These are phyloP conservation scores for Magallana nippona DNA, from an alignment of 2,888 invertebrate species.

Conservation along the genomic window DNA sequence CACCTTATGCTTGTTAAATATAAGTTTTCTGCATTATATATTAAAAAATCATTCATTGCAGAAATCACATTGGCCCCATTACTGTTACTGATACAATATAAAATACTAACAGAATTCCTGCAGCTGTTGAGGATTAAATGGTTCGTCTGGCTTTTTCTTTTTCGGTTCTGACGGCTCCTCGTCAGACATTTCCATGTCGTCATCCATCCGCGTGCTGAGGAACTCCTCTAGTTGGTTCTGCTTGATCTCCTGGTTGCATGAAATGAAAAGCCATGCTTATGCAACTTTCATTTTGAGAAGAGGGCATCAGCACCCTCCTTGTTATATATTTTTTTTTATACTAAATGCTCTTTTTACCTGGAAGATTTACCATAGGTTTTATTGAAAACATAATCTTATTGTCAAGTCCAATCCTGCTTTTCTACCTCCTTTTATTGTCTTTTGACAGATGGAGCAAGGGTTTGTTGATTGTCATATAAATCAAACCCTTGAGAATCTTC, in stretches of 20 bases:
- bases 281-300: neutral
- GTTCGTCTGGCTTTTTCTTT: constrained; percentile 53
- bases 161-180: constrained; percentile 62
- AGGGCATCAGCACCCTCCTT: neutral
- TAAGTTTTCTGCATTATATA: no score
- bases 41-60: no score
- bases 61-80: no score
- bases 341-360: no score
- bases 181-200: constrained; percentile 89
- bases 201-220: constrained; percentile 86
- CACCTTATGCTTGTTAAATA: no score
- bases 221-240: constrained; percentile 85
- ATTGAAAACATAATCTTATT: no score
- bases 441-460: neutral
- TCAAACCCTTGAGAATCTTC: neutral
- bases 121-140: constrained; percentile 34
- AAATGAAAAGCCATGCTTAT: constrained; percentile 39
- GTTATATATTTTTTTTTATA: no score
- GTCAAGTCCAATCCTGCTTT: no score
- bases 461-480: neutral
- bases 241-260: constrained; percentile 86
- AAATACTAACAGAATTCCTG: constrained; percentile 33
- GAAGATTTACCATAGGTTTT: no score
- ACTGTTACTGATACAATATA: no score
- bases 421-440: neutral